Evolutionary conservation across 2,797 vertebrate species (phyloP).

Genomic region (Choloepus didactylus): DNA sequence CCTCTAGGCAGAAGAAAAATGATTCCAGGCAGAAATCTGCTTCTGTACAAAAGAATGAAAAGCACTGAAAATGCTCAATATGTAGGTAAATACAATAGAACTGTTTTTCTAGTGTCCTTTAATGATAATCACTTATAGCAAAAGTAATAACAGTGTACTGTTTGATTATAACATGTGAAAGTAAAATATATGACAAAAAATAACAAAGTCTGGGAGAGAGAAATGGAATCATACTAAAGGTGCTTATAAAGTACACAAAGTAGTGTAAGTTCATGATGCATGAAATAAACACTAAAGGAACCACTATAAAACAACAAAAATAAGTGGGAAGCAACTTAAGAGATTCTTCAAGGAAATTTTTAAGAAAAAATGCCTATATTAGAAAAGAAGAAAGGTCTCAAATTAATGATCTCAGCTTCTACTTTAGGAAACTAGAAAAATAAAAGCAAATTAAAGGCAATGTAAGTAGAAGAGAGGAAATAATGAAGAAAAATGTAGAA

Average conservation of each 20-base stretch:
- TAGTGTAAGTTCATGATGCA: not conserved
- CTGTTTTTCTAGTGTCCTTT: not conserved
- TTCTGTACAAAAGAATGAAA: not conserved
- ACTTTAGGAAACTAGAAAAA: not conserved
- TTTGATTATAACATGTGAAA: not conserved
- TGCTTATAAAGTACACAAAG: not conserved
- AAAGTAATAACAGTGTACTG: not conserved
- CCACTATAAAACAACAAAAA: not conserved
- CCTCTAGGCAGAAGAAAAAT: not conserved
- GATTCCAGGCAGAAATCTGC: not conserved
- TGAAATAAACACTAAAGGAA: not conserved
- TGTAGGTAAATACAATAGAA: not conserved
- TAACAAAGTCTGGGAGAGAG: not conserved
- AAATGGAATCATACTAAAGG: not conserved
- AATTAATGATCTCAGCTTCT: not conserved
- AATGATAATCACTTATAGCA: not conserved
- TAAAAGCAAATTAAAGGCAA: not conserved
- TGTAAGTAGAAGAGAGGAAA: not conserved
- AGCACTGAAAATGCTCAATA: not conserved
- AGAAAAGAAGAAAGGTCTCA: not conserved
- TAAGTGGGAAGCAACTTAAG: not conserved
- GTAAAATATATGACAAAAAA: not conserved
- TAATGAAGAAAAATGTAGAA: slow-evolving; percentile 23
- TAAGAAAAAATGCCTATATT: not conserved
- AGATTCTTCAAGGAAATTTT: not conserved